phyloP scores from a whole-genome alignment of 2,797 vertebrate species.

The Clarias pachynema region DNA sequence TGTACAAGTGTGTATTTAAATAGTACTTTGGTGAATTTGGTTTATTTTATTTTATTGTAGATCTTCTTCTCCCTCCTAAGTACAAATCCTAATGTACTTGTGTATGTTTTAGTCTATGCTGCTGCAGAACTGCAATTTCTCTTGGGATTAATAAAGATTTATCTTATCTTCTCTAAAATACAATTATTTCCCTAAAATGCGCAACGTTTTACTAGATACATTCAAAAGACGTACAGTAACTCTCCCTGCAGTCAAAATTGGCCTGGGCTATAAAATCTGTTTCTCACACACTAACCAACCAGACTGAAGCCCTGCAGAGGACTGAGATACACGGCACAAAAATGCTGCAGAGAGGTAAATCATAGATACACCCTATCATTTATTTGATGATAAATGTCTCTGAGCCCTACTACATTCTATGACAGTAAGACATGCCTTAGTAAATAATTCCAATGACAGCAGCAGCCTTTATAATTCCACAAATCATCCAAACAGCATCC shows the following conservation, averaged over 20 bases:
- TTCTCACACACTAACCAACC: slow-evolving; percentile 54
- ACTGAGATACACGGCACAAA: background rate
- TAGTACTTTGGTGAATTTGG: too few species aligned
- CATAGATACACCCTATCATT: slow-evolving; percentile 9
- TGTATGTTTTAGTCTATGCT: too few species aligned
- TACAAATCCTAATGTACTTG: too few species aligned
- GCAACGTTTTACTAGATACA: background rate
- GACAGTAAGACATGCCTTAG: background rate
- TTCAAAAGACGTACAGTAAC: background rate
- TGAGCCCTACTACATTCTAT: background rate
- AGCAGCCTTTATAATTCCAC: background rate
- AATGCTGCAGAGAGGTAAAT: background rate
- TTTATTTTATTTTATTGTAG: too few species aligned
- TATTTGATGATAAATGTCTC: background rate
- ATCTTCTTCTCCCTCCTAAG: too few species aligned
- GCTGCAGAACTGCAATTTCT: too few species aligned
- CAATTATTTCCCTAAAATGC: background rate
- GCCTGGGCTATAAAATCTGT: background rate
- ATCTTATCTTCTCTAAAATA: background rate
- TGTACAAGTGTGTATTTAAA: too few species aligned
- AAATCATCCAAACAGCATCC: background rate
- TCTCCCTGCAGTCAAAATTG: background rate
- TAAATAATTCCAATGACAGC: background rate
- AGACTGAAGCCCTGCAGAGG: slow-evolving; percentile 2
- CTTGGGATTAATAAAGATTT: too few species aligned